Conservation (phyloP, 2,113 vertebrate genomes). For the Centropus unirufus region DNA sequence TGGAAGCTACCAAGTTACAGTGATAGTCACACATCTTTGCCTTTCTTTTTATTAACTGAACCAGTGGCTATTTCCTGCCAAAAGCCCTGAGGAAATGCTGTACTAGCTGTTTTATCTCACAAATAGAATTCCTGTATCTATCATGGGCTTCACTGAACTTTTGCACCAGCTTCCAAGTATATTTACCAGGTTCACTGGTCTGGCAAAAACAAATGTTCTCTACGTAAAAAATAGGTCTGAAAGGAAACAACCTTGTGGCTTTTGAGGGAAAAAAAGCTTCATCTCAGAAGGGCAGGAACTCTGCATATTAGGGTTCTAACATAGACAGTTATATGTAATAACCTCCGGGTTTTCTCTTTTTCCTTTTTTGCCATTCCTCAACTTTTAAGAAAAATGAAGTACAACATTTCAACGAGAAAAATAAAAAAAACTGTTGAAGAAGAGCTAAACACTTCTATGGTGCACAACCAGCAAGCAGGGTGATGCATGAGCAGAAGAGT, state of each 20-base stretch:
- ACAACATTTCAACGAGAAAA: background rate
- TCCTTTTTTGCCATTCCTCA: background rate
- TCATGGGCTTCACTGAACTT: background rate
- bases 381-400: background rate
- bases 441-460: background rate
- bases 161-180: background rate
- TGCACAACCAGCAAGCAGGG: background rate
- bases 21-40: background rate
- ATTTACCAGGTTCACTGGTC: background rate
- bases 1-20: background rate
- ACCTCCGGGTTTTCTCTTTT: background rate
- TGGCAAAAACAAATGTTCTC: background rate
- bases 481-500: background rate
- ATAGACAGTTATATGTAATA: background rate
- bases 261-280: background rate
- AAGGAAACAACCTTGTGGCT: background rate
- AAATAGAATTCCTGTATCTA: background rate
- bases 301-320: background rate
- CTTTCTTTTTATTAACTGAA: background rate
- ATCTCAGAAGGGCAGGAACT: background rate
- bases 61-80: background rate
- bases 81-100: background rate
- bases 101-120: background rate
- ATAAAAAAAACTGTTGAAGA: background rate
- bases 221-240: background rate